Base-by-base conservation (phyloP, 2,113 vertebrate genomes). In the Cyprinus carpio region DNA sequence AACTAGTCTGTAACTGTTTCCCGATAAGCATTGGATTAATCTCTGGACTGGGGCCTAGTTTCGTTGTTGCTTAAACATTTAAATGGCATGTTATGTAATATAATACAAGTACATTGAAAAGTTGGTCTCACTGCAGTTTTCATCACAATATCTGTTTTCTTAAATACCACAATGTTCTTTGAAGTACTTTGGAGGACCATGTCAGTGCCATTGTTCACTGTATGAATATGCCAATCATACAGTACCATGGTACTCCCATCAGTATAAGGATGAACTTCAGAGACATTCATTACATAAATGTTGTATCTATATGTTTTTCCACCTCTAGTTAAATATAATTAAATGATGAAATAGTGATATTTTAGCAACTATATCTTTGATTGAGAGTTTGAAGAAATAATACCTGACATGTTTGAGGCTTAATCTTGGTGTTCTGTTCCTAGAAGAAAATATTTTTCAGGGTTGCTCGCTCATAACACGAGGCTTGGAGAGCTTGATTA, bases 1-100 rank as follows among this genome's bases (percentile, higher is more conserved):
- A 76, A 34, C 11, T 9, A 6, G 29, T 60, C 23, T 76, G 85
- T 79, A 43, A 60, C 9, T 81, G 85, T 60, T 85, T 75, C 67
- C 4, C 69, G 49, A 54, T 34, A 46, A 46, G 62, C 67, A 58
- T 40, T 31, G 75, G 72, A 75, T 62, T 69, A 88, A 88, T 56
- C 64, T 85, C 20, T 67, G 56, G 25, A 40, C 51, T 46, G 29
- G 51, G 56, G 54, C 43, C 37, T 71, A 54, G n/a, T 49, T 83
- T 80, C 4, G 3, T 12, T 2, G 81, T 71, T 72, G 20, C 18
- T 75, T 62, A 62, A 2, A 43, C 56, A 8, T 58, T 58, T 60
- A 60, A 4, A 60, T n/a, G 25, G 8, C 7, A 34, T 56, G 40
- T 6, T 15, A 75, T 75, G 1, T 60, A 82, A n/a, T 49, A 10